Percentiles rank a stretch among this genome's conserved stretches.
These are phyloP conservation scores for Rhea americana DNA, from an alignment of 2,113 vertebrate genomes.

Conservation along the genomic window DNA sequence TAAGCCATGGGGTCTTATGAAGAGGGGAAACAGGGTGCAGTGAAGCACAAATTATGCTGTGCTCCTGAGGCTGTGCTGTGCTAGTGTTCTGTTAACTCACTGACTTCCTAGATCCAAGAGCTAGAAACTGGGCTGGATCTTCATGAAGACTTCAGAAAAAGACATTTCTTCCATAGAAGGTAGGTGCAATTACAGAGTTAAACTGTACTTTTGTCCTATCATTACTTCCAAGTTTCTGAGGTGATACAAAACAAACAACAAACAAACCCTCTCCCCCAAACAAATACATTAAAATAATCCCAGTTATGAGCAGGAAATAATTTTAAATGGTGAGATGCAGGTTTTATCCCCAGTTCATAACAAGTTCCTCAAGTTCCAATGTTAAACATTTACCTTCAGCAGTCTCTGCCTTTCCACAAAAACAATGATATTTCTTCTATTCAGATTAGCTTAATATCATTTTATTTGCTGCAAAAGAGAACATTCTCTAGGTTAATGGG, in stretches of 20 bases:
- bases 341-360: neutral
- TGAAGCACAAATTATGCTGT: neutral
- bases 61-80: neutral
- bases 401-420: neutral
- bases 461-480: neutral
- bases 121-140: constrained; percentile 47
- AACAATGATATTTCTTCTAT: neutral
- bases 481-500: neutral
- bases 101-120: constrained; percentile 19
- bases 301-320: constrained; percentile 43
- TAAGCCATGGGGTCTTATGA: constrained; percentile 10
- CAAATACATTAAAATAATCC: neutral
- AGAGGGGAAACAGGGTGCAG: neutral
- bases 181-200: constrained; percentile 38
- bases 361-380: neutral
- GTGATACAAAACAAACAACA: neutral
- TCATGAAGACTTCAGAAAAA: constrained; percentile 46
- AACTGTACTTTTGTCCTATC: neutral
- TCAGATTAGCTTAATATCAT: neutral
- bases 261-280: neutral
- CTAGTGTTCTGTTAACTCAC: neutral
- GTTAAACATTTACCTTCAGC: neutral
- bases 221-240: constrained; percentile 57
- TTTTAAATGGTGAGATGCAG: constrained; percentile 9
- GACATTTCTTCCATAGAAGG: constrained; percentile 44